Evolutionary conservation across 2,888 invertebrate genomes (phyloP).

Genomic region (Cosmopolites sordidus): DNA sequence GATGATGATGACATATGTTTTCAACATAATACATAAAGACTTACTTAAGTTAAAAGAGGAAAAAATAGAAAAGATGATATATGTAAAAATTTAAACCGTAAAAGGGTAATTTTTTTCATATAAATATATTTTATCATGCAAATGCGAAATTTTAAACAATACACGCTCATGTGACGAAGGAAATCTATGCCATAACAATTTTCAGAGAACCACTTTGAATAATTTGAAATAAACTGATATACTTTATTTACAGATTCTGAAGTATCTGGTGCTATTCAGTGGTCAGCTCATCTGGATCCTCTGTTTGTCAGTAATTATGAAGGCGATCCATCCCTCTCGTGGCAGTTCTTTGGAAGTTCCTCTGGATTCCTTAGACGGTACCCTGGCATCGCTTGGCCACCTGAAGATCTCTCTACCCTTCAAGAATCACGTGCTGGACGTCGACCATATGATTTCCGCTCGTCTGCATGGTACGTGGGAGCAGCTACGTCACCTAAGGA

Average conservation of each 20-base stretch:
- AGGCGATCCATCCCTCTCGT: conserved; percentile 86
- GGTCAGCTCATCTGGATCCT: conserved; percentile 90
- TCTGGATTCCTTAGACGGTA: conserved; percentile 91
- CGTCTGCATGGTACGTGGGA: conserved; percentile 93
- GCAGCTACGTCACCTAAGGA: conserved; percentile 98
- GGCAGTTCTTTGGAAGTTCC: conserved; percentile 99
- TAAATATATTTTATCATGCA: too few species aligned
- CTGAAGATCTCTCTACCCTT: conserved; percentile 58
- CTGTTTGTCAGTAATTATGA: conserved; percentile 87
- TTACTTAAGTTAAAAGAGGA: too few species aligned
- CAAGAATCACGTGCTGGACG: conserved; percentile 73
- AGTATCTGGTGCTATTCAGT: conserved; percentile 85
- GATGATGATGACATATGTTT: too few species aligned
- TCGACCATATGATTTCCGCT: conserved; percentile 89
- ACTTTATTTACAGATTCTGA: conserved; percentile 59
- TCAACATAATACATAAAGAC: too few species aligned
- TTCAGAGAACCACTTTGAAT: background rate
- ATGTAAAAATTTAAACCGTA: too few species aligned
- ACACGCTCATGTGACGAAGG: too few species aligned
- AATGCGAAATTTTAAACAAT: too few species aligned
- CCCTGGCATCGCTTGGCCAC: conserved; percentile 88
- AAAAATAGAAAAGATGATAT: too few species aligned
- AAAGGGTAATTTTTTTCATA: too few species aligned
- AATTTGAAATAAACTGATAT: background rate
- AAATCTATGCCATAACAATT: too few species aligned